Evolutionary conservation across 2,888 invertebrate species (phyloP), one percentile per base, ranked within the genome.

Genomic region (Ochropleura plecta): DNA sequence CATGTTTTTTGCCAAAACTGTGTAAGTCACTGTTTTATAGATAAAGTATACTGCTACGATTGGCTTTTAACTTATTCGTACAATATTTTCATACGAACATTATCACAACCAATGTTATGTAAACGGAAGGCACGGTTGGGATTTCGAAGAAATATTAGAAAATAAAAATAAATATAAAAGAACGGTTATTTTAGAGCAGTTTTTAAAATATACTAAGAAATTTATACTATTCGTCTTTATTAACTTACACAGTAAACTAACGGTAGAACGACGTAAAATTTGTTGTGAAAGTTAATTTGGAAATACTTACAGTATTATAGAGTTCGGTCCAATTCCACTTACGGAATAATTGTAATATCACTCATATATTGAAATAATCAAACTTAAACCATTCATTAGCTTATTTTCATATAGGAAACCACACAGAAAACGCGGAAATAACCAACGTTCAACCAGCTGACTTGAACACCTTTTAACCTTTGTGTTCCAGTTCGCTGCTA

Each of bases 281-380:
- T 14, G 30, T 65, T 55, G 65, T 53, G 68, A 83, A 79, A 83
- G 74, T 70, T 49, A 14, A 7, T 73, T 53, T 42, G 18, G 40
- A 57, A 68, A 66, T 49, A 83, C 81, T 81, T 83, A 81, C 81
- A 57, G 48, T 66, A 48, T 63, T 53, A 42, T 53, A 48, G 51
- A n/a, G 74, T 55, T 48, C 2, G 44, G 20, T 79, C 44, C 55
- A 62, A 66, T 57, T 59, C 20, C 62, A 62, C 74, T 69, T 60
- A 12, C 0, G n/a, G 10, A 10, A 65, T 53, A 14, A 78, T 57
- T 57, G 46, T 44, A 40, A 12, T 20, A 63, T 44, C 71, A 71
- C 72, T 53, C 66, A 40, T 10, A 48, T 63, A 71, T 48, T 40
- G 5, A 14, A 60, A n/a, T 49, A 70, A 49, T 18, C 14, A 49